Evolutionary conservation across 2,888 invertebrate species (phyloP), one percentile per base, ranked within the genome.

Genomic region (Salpingus planirostris): DNA sequence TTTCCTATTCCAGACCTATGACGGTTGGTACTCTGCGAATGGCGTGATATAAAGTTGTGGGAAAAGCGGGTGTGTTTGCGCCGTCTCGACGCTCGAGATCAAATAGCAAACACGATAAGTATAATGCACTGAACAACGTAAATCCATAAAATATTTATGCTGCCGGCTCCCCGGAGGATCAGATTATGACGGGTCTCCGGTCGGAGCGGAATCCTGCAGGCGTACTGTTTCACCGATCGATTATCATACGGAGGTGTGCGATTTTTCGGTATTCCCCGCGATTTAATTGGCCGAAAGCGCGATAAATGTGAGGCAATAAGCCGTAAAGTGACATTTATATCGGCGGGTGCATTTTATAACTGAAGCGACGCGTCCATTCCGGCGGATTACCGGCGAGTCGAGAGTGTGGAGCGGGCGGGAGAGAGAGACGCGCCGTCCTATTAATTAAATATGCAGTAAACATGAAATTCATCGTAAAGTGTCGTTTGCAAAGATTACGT

Each of bases 131-230:
- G 60, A 59, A 63, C 63, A 64, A 61, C 61, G 62, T 62, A 63
- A 63, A 63, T 64, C 63, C 62, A 64, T 64, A 64, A 64, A 64
- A 64, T 64, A 64, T 64, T 63, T 63, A 64, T 62, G 57, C 55
- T 40, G 48, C 50, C 45, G 49, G 40, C 49, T 58, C 63, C 57
- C 62, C 29, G 36, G 58, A 50, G 62, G 49, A 61, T 62, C 60
- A 57, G 62, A 62, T 64, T 64, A 64, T 64, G 64, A 64, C 62
- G 56, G 55, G 56, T 50, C 44, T n/a, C n/a, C n/a, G n/a, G n/a
- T n/a, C n/a, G n/a, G n/a, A n/a, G n/a, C n/a, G n/a, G n/a, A n/a
- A n/a, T n/a, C n/a, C n/a, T n/a, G n/a, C n/a, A n/a, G n/a, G n/a
- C n/a, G n/a, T n/a, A n/a, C n/a, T n/a, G n/a, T n/a, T n/a, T n/a